Percentiles rank a stretch among this genome's conserved stretches.
Conservation (phyloP, 2,888 invertebrate species). For the Drosophila koepferae region DNA sequence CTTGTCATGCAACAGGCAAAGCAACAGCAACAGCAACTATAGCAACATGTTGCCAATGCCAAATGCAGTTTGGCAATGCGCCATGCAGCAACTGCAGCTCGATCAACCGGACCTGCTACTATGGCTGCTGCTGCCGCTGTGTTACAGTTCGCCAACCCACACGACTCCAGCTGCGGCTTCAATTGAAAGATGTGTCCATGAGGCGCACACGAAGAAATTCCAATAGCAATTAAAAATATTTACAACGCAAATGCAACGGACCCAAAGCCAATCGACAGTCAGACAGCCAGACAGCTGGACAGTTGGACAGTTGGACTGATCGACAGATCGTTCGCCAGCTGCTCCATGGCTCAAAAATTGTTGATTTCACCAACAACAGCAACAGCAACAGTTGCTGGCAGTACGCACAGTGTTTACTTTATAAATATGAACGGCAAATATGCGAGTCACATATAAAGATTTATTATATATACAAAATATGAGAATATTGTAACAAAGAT, state of each 20-base stretch:
- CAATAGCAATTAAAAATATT: constrained; percentile 80
- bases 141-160: constrained; percentile 77
- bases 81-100: constrained; percentile 24
- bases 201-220: constrained; percentile 73
- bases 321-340: constrained; percentile 39
- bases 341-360: constrained; percentile 27
- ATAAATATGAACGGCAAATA: constrained; percentile 1
- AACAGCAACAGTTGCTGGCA: constrained; percentile 11
- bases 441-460: not conserved
- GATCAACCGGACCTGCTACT: constrained; percentile 53
- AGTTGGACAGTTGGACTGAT: constrained; percentile 26
- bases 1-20: constrained; percentile 56
- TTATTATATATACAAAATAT: not conserved
- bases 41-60: constrained; percentile 45
- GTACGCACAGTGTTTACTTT: constrained; percentile 5
- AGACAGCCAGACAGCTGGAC: constrained; percentile 24
- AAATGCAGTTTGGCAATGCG: constrained; percentile 41
- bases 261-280: constrained; percentile 37
- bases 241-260: constrained; percentile 76
- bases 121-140: constrained; percentile 22
- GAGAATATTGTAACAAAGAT: not conserved
- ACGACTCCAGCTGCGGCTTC: constrained; percentile 44
- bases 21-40: constrained; percentile 29
- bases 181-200: constrained; percentile 76
- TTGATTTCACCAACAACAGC: constrained; percentile 43